phyloP scores from a whole-genome alignment of 1,140 invertebrate genomes.

The Penaeus indicus region DNA sequence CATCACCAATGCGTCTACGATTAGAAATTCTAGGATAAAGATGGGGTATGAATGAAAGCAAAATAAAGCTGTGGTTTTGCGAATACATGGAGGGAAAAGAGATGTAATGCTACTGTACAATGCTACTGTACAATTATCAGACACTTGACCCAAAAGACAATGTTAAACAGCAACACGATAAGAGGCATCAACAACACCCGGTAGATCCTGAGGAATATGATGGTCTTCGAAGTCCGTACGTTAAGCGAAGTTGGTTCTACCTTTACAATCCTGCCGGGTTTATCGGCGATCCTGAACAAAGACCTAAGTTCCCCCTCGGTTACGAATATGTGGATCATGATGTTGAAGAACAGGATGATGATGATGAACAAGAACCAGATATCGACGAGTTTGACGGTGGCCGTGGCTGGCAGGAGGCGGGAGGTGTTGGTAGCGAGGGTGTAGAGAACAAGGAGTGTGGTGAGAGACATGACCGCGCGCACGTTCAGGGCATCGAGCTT shows the following conservation, averaged over 20 bases:
- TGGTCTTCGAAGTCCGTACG: not conserved
- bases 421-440: slow-evolving; percentile 48
- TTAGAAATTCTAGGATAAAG: no score
- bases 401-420: slow-evolving; percentile 29
- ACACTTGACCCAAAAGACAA: not conserved
- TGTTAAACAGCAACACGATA: not conserved
- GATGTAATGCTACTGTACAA: no score
- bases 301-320: not conserved
- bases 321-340: slow-evolving; percentile 46
- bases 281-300: not conserved
- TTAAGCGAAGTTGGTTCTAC: not conserved
- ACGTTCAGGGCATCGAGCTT: slow-evolving; percentile 33
- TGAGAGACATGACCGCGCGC: slow-evolving; percentile 48
- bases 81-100: no score
- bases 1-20: no score
- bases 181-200: not conserved
- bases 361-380: slow-evolving; percentile 56
- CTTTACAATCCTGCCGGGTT: no score
- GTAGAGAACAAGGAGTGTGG: slow-evolving; percentile 55
- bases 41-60: no score
- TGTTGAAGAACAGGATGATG: slow-evolving; percentile 49
- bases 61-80: no score
- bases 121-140: no score
- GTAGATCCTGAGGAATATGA: not conserved
- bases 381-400: slow-evolving; percentile 51